Evolutionary conservation across 2,888 invertebrate genomes (phyloP), one percentile per base, ranked within the genome.

Genomic region (Chloroclysta siterata): DNA sequence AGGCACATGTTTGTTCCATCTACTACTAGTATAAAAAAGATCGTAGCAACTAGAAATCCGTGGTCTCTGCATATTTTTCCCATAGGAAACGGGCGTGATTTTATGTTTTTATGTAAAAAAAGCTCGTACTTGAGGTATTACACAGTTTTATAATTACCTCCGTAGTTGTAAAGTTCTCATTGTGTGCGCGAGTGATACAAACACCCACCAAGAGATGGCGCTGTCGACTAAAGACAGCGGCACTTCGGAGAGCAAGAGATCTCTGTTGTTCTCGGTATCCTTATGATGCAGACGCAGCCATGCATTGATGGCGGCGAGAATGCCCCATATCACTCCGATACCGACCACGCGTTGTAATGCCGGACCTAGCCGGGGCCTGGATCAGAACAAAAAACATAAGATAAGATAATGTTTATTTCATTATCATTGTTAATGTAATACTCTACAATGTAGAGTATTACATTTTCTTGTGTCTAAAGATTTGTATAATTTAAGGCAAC

Each of bases 191-290:
- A 99, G 94, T 13, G 96, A 96, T 2, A 96, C 96, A 82, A 97
- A 97, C 75, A 98, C 98, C 98, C 98, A 98, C 97, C 98, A 99
- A 82, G 97, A 98, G 80, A 99, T 97, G 81, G 97, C 95, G 80
- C 96, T 94, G 88, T 97, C 98, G 33, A 98, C 89, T 42, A 98
- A 94, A 29, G 98, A 97, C 63, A 99, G 93, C 14, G 98, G 98
- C 68, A 98, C 96, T 69, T 96, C 96, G 0, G 98, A 97, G 57
- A 98, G 94, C 65, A 98, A 80, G 60, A 91, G 78, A 65, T 88
- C 89, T 15, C 88, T 78, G 70, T 85, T 88, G 57, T 86, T 84
- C 69, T 84, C 86, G 60, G 74, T 75, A 0, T 83, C 83, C 72
- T 83, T 84, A 74, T 87, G 90, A 71, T 85, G 89, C 33, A 97